A percentile compares a stretch with the other conserved stretches of the same genome.
Evolutionary conservation across 2,113 vertebrate species (phyloP).

Genomic region (Mungos mungo): DNA sequence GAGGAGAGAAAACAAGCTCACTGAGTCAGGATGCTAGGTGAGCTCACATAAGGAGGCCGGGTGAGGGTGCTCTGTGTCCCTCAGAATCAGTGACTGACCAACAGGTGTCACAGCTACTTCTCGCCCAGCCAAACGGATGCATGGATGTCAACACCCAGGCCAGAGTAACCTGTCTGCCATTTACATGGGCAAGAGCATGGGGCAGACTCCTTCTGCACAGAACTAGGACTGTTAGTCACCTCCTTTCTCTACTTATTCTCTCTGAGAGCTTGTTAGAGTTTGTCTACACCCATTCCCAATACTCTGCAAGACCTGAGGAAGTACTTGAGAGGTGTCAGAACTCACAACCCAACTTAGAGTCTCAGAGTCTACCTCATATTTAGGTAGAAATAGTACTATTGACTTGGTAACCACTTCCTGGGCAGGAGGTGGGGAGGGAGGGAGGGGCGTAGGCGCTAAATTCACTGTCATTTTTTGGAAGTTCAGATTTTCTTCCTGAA

Average conservation of each 20-base stretch:
- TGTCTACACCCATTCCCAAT: not conserved
- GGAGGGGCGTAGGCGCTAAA: not conserved
- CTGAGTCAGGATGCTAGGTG: not conserved
- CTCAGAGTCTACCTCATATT: not conserved
- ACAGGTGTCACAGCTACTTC: not conserved
- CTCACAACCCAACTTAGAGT: not conserved
- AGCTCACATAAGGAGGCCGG: not conserved
- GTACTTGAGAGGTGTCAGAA: not conserved
- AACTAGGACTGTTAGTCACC: not conserved
- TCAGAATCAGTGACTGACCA: not conserved
- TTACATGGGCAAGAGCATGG: not conserved
- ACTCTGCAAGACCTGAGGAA: constrained; percentile 6
- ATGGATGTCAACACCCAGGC: not conserved
- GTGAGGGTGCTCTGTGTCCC: not conserved
- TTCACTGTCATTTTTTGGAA: not conserved
- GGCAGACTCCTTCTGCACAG: not conserved
- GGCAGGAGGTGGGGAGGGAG: too few species aligned
- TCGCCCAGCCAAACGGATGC: not conserved
- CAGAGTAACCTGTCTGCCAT: not conserved
- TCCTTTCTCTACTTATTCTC: not conserved
- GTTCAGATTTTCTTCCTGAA: not conserved
- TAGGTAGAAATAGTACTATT: not conserved
- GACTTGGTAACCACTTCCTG: not conserved
- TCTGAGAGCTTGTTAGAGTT: not conserved
- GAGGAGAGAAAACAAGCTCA: not conserved